Conservation (phyloP, 1,140 invertebrate genomes). For the Ganaspis sp. region DNA sequence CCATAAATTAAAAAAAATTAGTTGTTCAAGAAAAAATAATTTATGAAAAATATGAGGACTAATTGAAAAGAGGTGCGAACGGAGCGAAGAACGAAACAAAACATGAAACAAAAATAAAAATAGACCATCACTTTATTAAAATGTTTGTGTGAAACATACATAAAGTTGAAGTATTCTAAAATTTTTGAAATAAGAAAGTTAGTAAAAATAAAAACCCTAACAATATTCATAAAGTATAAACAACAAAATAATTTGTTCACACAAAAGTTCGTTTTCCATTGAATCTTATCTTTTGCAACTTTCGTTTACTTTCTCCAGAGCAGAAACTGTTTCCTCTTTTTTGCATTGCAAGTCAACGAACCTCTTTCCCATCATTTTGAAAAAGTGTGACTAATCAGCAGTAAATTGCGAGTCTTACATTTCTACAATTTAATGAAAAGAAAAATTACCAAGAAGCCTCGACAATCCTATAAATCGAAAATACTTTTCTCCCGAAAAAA, state of each 20-base stretch:
- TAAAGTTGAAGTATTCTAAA: background rate
- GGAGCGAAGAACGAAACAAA: background rate
- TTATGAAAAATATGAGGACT: no score
- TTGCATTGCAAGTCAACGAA: background rate
- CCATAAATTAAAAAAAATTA: no score
- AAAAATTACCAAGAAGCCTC: background rate
- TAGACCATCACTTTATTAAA: background rate
- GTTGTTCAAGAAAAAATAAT: no score
- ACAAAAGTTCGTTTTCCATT: background rate
- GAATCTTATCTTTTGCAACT: background rate
- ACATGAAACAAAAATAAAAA: background rate
- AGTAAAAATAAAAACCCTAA: background rate
- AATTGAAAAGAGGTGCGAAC: no score
- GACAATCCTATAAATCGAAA: background rate
- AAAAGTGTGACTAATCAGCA: background rate
- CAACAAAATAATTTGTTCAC: background rate
- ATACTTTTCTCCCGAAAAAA: background rate
- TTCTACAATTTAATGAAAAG: background rate
- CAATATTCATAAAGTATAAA: background rate
- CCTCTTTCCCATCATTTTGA: background rate
- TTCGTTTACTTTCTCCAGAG: slow-evolving; percentile 6
- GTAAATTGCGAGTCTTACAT: background rate
- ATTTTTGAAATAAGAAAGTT: background rate
- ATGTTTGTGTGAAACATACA: background rate
- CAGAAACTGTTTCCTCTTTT: background rate